These are phyloP conservation scores for Diceros bicornis DNA, from an alignment of 2,797 vertebrate genomes.

Conservation along the genomic window DNA sequence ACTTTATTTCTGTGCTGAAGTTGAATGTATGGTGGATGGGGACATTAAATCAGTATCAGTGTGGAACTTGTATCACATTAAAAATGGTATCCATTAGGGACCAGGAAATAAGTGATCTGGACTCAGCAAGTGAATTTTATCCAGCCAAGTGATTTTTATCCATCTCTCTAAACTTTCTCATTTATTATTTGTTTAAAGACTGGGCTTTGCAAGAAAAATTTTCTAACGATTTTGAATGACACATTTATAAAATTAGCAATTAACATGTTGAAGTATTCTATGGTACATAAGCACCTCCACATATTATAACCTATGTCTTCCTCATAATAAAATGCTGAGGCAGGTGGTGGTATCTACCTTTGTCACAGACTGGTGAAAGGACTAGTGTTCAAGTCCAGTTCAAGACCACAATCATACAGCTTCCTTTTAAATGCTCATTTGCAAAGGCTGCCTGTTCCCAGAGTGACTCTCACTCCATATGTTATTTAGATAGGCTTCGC, in stretches of 20 bases:
- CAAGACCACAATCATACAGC: background rate
- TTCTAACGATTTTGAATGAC: slow-evolving; percentile 48
- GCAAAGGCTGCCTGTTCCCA: slow-evolving; percentile 28
- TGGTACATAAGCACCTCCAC: background rate
- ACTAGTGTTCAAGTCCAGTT: background rate
- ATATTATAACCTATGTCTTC: background rate
- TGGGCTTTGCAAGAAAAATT: slow-evolving; percentile 3
- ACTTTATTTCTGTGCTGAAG: background rate
- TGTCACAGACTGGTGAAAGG: background rate
- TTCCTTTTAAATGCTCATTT: slow-evolving; percentile 30
- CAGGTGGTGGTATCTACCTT: background rate
- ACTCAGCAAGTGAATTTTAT: background rate
- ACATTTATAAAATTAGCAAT: background rate
- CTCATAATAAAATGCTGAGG: background rate
- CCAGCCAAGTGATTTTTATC: background rate
- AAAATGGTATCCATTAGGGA: background rate
- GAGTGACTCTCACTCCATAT: slow-evolving; percentile 33
- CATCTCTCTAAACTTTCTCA: slow-evolving; percentile 4
- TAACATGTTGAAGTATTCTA: background rate
- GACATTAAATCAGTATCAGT: background rate
- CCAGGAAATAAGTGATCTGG: background rate
- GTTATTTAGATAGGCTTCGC: slow-evolving; percentile 37
- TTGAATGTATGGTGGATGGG: background rate
- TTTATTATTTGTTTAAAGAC: slow-evolving; percentile 53
- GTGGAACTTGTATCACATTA: background rate